Percentiles rank a stretch among this genome's conserved stretches.
phyloP scores from a whole-genome alignment of 2,888 invertebrate genomes.

The Cancer borealis region DNA sequence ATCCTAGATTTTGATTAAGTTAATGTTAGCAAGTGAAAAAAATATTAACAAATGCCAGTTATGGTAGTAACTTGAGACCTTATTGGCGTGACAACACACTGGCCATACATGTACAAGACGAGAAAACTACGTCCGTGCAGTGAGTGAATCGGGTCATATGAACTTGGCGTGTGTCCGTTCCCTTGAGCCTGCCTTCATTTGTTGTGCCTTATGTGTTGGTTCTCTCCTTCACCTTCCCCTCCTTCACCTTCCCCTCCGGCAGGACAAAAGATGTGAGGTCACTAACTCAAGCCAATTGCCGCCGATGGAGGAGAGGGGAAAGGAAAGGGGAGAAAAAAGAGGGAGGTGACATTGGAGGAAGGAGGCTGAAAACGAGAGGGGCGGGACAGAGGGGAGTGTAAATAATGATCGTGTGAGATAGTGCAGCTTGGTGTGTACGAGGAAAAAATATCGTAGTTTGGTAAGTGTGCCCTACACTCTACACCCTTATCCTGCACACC shows the following conservation, averaged over 20 bases:
- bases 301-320: slow-evolving; percentile 39
- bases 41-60: no score
- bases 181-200: not conserved
- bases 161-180: not conserved
- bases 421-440: not conserved
- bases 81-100: no score
- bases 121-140: not conserved
- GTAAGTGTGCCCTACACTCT: no score
- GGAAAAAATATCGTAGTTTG: no score
- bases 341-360: not conserved
- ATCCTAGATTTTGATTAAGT: not conserved
- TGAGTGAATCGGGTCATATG: not conserved
- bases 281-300: slow-evolving; percentile 23
- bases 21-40: not conserved
- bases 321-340: slow-evolving; percentile 16
- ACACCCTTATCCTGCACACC: no score
- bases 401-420: not conserved
- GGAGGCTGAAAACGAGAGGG: slow-evolving; percentile 30
- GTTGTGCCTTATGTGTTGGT: slow-evolving; percentile 16
- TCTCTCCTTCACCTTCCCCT: slow-evolving; percentile 39
- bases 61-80: no score
- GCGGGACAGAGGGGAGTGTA: not conserved
- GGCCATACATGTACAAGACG: no score
- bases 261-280: slow-evolving; percentile 13
- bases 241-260: slow-evolving; percentile 23